Conservation (phyloP, 2,888 invertebrate species). For the Rotaria sp. region DNA sequence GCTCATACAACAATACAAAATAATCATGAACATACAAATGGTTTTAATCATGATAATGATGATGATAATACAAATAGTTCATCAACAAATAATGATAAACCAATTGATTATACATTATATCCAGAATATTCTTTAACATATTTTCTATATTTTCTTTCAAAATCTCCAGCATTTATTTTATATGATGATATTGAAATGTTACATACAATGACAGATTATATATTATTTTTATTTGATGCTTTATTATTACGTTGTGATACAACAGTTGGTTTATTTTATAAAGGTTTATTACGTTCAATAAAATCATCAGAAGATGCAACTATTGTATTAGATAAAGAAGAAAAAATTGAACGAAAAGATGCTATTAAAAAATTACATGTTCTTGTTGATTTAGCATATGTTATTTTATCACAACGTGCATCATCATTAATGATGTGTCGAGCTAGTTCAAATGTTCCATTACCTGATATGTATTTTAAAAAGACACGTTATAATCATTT, state of each 20-base stretch:
- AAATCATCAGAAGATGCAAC: conserved; percentile 23
- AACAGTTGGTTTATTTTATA: conserved; percentile 23
- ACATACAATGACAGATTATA: conserved; percentile 29
- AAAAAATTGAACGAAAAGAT: background rate
- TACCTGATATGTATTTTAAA: conserved; percentile 20
- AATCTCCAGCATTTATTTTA: conserved; percentile 27
- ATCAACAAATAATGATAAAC: background rate
- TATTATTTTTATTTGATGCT: conserved; percentile 4
- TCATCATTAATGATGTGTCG: conserved; percentile 17
- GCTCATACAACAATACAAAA: background rate
- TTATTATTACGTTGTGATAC: conserved; percentile 26
- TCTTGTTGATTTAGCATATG: conserved; percentile 24
- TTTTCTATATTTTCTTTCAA: background rate
- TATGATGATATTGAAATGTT: conserved; percentile 19
- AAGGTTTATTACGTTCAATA: conserved; percentile 30
- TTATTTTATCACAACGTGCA: conserved; percentile 27
- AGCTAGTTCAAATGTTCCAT: conserved; percentile 6
- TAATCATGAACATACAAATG: background rate
- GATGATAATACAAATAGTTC: background rate
- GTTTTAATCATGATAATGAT: background rate
- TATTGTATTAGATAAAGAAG: background rate
- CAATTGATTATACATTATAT: conserved; percentile 20
- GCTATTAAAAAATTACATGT: background rate
- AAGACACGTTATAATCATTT: conserved; percentile 6
- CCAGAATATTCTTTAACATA: conserved; percentile 17